These are phyloP conservation scores for Crocallis elinguaria DNA, from an alignment of 2,888 invertebrate genomes.

Conservation along the genomic window DNA sequence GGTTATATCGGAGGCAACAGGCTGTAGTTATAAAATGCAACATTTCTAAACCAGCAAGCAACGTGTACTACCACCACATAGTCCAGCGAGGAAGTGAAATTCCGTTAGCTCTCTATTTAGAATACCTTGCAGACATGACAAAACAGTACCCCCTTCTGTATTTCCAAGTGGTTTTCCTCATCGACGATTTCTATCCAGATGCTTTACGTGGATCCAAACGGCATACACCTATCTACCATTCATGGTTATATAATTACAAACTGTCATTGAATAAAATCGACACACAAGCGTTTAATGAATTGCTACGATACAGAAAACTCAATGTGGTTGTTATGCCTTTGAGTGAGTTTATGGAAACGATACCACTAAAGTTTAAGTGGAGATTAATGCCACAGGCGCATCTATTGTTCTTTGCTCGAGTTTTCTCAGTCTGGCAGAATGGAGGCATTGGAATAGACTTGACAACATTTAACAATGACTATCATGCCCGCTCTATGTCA, in stretches of 20 bases:
- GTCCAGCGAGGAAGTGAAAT: constrained; percentile 51
- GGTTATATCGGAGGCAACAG: constrained; percentile 58
- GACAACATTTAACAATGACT: constrained; percentile 51
- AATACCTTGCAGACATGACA: constrained; percentile 64
- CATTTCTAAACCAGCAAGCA: constrained; percentile 53
- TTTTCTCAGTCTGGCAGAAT: constrained; percentile 81
- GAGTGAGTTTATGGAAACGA: constrained; percentile 75
- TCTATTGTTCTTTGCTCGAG: constrained; percentile 78
- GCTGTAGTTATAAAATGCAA: constrained; percentile 59
- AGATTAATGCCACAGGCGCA: constrained; percentile 67
- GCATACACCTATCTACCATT: constrained; percentile 36
- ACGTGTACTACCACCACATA: constrained; percentile 68
- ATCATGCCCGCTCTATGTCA: constrained; percentile 41
- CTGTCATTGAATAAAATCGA: constrained; percentile 43
- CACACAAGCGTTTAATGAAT: constrained; percentile 52
- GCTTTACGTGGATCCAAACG: constrained; percentile 45
- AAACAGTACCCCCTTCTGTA: constrained; percentile 57
- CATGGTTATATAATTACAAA: constrained; percentile 35
- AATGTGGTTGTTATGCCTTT: constrained; percentile 65
- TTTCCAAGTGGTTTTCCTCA: constrained; percentile 65
- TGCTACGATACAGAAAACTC: constrained; percentile 70
- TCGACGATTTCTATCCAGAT: constrained; percentile 59
- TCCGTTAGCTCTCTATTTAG: constrained; percentile 55
- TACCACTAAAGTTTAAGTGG: constrained; percentile 80
- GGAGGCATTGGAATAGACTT: constrained; percentile 80